phyloP scores from a whole-genome alignment of 2,797 vertebrate genomes.

The Hybognathus amarus region DNA sequence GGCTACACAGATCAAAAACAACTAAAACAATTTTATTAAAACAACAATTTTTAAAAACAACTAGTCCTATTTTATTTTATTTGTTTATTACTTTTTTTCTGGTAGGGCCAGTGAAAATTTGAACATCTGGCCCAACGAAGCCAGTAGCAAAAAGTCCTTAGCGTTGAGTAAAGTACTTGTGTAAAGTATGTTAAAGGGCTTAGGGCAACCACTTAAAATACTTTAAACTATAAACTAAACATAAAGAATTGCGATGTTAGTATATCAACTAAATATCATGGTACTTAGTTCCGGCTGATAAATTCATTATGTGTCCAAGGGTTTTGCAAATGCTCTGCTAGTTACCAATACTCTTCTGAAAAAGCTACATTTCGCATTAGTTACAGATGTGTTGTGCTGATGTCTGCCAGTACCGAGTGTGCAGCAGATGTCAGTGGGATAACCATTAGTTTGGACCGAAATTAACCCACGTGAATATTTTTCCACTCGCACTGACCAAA shows the following conservation, averaged over 20 bases:
- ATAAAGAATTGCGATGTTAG: neutral
- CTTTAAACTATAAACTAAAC: neutral
- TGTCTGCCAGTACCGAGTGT: slow-evolving; percentile 5
- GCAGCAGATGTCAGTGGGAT: slow-evolving; percentile 31
- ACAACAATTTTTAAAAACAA: no score
- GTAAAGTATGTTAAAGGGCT: neutral
- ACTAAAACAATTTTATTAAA: no score
- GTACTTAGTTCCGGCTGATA: neutral
- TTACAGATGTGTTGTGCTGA: slow-evolving; percentile 25
- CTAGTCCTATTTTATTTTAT: no score
- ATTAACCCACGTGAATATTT: neutral
- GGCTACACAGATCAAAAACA: no score
- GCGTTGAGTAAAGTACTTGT: no score
- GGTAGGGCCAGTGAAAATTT: no score
- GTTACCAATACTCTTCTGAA: neutral
- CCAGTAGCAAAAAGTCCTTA: no score
- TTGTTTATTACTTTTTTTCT: no score
- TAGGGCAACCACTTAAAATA: neutral
- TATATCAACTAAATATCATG: neutral
- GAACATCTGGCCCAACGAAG: no score
- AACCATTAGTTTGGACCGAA: slow-evolving; percentile 32
- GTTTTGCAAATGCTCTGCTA: neutral
- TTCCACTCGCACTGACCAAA: slow-evolving; percentile 32
- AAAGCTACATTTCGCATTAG: slow-evolving; percentile 1
- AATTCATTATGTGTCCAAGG: neutral